phyloP scores from a whole-genome alignment of 2,797 vertebrate species.

The Yasuhikotakia modesta region DNA sequence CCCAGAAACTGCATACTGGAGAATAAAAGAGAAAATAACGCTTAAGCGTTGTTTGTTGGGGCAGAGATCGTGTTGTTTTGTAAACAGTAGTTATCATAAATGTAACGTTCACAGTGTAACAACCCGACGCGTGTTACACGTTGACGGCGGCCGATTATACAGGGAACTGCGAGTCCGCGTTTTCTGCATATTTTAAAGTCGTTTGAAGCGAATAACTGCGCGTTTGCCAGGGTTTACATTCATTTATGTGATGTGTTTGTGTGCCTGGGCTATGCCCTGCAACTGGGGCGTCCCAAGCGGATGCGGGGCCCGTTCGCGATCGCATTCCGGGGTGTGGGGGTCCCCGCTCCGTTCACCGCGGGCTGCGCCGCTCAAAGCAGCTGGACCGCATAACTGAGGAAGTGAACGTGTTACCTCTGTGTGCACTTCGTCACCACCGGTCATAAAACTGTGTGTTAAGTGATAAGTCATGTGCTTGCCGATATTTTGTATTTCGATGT shows the following conservation, averaged over 20 bases:
- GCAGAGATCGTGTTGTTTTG: slow-evolving; percentile 1
- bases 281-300: no score
- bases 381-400: slow-evolving; percentile 5
- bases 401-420: slow-evolving; percentile 68
- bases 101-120: slow-evolving; percentile 25
- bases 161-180: slow-evolving; percentile 20
- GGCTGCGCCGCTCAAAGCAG: no score
- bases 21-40: neutral
- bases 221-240: neutral
- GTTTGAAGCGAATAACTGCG: neutral
- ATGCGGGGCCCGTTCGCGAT: no score
- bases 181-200: neutral
- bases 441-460: no score
- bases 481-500: neutral
- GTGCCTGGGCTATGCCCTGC: neutral
- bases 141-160: slow-evolving; percentile 8
- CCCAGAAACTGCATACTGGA: neutral
- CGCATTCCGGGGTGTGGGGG: no score
- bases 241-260: neutral
- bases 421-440: slow-evolving; percentile 75
- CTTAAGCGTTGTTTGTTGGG: neutral
- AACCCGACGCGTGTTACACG: neutral
- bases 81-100: slow-evolving; percentile 36
- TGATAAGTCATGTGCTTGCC: no score
- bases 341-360: no score